These are phyloP conservation scores for Pantelozetes paolii DNA, from an alignment of 2,888 invertebrate species.

Conservation along the genomic window DNA sequence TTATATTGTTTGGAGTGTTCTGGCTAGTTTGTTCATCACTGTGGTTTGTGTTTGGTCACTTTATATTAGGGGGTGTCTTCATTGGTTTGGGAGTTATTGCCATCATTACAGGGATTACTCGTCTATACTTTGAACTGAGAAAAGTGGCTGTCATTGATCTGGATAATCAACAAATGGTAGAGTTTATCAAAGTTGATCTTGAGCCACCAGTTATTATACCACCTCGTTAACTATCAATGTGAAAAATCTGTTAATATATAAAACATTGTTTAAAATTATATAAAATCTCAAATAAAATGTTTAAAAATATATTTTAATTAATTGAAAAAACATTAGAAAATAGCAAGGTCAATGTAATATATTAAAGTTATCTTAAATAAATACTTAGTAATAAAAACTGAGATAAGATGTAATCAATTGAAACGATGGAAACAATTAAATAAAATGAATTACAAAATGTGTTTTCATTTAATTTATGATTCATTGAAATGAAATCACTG, in stretches of 20 bases:
- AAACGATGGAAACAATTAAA: slow-evolving; percentile 4
- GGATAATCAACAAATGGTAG: slow-evolving; percentile 1
- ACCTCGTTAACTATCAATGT: no score
- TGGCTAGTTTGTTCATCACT: background rate
- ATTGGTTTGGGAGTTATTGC: background rate
- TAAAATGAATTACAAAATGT: background rate
- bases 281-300: no score
- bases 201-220: background rate
- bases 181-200: background rate
- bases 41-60: slow-evolving; percentile 7
- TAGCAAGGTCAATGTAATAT: background rate
- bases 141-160: background rate
- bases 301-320: background rate
- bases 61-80: background rate
- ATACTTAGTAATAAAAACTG: no score
- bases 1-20: background rate
- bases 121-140: background rate
- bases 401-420: no score
- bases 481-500: background rate
- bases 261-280: background rate
- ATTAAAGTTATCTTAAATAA: background rate
- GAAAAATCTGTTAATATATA: no score
- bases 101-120: background rate
- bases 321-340: background rate
- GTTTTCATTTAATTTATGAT: no score